Conservation (phyloP, 2,113 vertebrate species). For the Peromyscus leucopus region DNA sequence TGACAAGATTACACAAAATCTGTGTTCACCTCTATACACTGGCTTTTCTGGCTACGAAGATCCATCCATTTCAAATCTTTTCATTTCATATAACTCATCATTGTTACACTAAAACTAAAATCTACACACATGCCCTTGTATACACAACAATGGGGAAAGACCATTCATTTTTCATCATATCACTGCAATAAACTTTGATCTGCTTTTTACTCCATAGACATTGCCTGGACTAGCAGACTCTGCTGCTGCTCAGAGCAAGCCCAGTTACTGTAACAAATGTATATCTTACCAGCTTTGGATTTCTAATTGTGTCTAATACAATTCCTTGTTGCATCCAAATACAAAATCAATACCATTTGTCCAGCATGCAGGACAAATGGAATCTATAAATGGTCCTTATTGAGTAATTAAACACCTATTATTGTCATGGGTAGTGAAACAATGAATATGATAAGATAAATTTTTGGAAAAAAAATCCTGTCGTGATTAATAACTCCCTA, state of each 20-base stretch:
- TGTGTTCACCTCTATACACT: slow-evolving; percentile 53
- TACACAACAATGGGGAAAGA: neutral
- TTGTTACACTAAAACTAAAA: slow-evolving; percentile 72
- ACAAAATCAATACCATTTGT: slow-evolving; percentile 98
- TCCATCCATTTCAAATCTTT: slow-evolving; percentile 65
- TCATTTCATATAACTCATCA: slow-evolving; percentile 41
- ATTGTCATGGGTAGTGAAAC: slow-evolving; percentile 96
- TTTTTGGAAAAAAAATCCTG: slow-evolving; percentile 93
- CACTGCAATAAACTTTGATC: slow-evolving; percentile 74
- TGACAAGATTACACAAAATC: slow-evolving; percentile 71
- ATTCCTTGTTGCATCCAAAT: slow-evolving; percentile 95
- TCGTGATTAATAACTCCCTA: slow-evolving; percentile 94
- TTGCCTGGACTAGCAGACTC: slow-evolving; percentile 53
- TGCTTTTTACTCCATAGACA: slow-evolving; percentile 67
- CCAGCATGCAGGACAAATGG: slow-evolving; percentile 94
- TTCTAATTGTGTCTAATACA: slow-evolving; percentile 97
- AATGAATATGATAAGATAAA: slow-evolving; percentile 97
- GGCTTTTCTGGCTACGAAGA: slow-evolving; percentile 60
- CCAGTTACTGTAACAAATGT: slow-evolving; percentile 88
- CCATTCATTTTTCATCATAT: slow-evolving; percentile 63
- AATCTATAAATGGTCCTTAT: slow-evolving; percentile 99
- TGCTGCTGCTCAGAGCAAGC: slow-evolving; percentile 74
- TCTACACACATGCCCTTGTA: too few relatives aligned
- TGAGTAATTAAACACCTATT: slow-evolving; percentile 99
- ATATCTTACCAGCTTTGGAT: slow-evolving; percentile 87